Percentiles rank a stretch among this genome's conserved stretches.
Conservation (phyloP, 2,888 invertebrate species). For the Ochlodes sylvanus region DNA sequence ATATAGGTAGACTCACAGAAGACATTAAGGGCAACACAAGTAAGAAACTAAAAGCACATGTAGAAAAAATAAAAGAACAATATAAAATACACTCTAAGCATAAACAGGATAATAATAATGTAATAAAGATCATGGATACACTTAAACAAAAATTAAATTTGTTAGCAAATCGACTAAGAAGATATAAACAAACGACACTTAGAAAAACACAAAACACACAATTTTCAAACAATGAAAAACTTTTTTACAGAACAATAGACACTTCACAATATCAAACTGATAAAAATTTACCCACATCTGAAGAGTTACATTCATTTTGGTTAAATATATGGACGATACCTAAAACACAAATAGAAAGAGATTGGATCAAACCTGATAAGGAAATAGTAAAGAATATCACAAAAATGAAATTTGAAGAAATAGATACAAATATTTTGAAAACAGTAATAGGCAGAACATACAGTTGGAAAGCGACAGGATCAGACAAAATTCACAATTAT, state of each 20-base stretch:
- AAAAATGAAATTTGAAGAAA: constrained; percentile 38
- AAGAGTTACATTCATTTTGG: constrained; percentile 38
- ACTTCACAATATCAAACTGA: background rate
- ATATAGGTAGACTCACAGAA: constrained; percentile 37
- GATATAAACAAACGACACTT: constrained; percentile 38
- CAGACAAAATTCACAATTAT: constrained; percentile 36
- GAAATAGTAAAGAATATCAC: constrained; percentile 5
- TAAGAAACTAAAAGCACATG: constrained; percentile 16
- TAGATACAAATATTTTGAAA: constrained; percentile 36
- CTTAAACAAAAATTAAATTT: constrained; percentile 38
- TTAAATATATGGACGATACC: constrained; percentile 40
- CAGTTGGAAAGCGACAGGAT: constrained; percentile 43
- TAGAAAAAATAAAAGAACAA: constrained; percentile 21
- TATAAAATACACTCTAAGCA: constrained; percentile 34
- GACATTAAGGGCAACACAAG: constrained; percentile 35
- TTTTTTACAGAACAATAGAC: constrained; percentile 33
- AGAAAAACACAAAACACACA: constrained; percentile 40
- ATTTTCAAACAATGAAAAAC: constrained; percentile 39
- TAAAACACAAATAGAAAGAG: constrained; percentile 27
- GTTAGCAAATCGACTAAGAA: constrained; percentile 21
- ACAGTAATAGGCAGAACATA: constrained; percentile 33
- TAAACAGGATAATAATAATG: constrained; percentile 32
- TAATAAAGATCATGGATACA: constrained; percentile 33
- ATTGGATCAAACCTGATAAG: constrained; percentile 37
- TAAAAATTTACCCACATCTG: constrained; percentile 3